phyloP scores from a whole-genome alignment of 2,888 invertebrate species.

The Pyrocoelia pectoralis region DNA sequence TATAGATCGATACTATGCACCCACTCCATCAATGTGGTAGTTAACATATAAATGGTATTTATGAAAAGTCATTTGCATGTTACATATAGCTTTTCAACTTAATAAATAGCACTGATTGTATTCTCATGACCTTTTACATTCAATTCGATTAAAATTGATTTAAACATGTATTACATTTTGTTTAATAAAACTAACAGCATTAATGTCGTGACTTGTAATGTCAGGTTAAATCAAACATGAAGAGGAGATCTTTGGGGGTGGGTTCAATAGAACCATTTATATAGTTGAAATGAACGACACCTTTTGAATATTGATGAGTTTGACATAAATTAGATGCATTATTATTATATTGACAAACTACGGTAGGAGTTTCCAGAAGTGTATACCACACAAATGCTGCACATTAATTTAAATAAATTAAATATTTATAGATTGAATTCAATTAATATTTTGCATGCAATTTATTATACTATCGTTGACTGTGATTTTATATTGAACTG shows the following conservation, averaged over 20 bases:
- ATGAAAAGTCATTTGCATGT: slow-evolving; percentile 28
- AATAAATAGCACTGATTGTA: slow-evolving; percentile 26
- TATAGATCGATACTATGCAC: too few relatives aligned
- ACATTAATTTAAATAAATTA: slow-evolving; percentile 29
- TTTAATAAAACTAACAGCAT: slow-evolving; percentile 22
- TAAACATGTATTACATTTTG: slow-evolving; percentile 33
- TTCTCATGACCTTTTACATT: slow-evolving; percentile 34
- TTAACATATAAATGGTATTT: neutral
- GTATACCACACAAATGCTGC: slow-evolving; percentile 21
- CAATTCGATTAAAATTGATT: slow-evolving; percentile 33
- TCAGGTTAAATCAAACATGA: slow-evolving; percentile 2
- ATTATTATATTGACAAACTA: slow-evolving; percentile 26
- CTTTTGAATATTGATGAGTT: slow-evolving; percentile 7
- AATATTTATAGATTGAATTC: slow-evolving; percentile 22
- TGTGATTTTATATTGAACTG: too few relatives aligned
- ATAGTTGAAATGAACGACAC: neutral
- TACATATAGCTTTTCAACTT: slow-evolving; percentile 26
- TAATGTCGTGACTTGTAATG: slow-evolving; percentile 23
- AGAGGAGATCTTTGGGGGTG: slow-evolving; percentile 15
- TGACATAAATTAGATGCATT: slow-evolving; percentile 25
- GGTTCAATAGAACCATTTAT: slow-evolving; percentile 11
- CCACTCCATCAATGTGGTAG: neutral
- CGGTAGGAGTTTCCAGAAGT: slow-evolving; percentile 27
- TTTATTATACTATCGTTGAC: too few relatives aligned
- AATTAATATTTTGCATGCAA: slow-evolving; percentile 10